These are phyloP conservation scores for Acanthornis magna DNA, from an alignment of 2,797 vertebrate species.

Conservation along the genomic window DNA sequence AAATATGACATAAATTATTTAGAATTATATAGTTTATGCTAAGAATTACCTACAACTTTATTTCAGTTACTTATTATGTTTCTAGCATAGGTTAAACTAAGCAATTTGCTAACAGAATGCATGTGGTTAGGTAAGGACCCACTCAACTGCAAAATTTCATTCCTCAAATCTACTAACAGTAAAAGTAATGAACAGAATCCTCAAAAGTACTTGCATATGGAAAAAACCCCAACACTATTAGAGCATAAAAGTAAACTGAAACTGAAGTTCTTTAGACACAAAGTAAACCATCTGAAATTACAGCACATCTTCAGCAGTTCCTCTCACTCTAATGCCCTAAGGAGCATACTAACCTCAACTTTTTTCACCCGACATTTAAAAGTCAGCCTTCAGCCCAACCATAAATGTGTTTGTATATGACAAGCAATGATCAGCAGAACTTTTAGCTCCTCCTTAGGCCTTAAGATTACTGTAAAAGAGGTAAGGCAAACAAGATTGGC, in stretches of 20 bases:
- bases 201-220: neutral
- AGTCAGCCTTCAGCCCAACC: neutral
- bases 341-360: neutral
- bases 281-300: neutral
- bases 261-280: neutral
- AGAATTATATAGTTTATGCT: neutral
- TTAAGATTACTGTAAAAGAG: neutral
- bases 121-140: neutral
- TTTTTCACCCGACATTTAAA: neutral
- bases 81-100: neutral
- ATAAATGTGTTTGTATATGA: neutral
- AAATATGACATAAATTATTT: neutral
- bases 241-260: neutral
- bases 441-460: neutral
- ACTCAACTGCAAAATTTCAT: neutral
- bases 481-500: neutral
- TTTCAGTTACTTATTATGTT: neutral
- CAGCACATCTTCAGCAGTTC: neutral
- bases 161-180: neutral
- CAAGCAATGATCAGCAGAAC: neutral
- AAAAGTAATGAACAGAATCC: neutral
- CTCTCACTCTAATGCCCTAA: neutral
- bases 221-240: neutral
- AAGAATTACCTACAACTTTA: neutral
- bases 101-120: neutral